Evolutionary conservation across 1,140 invertebrate genomes (phyloP), one percentile per base, ranked within the genome.

Genomic region (Caenorhabditis elegans): DNA sequence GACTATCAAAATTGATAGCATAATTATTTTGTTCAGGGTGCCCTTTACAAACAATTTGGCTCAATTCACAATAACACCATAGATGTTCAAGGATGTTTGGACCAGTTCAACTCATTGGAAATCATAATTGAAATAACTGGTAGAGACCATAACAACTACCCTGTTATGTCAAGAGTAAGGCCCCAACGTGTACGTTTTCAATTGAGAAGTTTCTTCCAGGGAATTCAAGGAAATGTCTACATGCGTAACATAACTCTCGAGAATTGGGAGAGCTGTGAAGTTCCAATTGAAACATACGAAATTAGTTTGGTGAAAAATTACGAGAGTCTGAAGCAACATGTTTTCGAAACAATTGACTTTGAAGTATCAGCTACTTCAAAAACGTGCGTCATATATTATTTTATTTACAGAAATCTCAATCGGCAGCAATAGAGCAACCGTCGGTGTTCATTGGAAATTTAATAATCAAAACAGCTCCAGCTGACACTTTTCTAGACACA

Each of bases 401-500:
- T n/a, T n/a, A n/a, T n/a, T n/a, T n/a, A n/a, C 43, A 43, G 55
- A 53, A 11, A 43, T 51, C 49, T 24, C 26, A 49, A 53, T 55
- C 78, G 0, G 36, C 26, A 6, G 28, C 43, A 10, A 55, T 28
- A 0, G 36, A 22, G 13, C 31, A 60, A 4, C 47, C 78, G 2
- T 55, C 53, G 13, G 47, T 80, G 31, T 80, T 75, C 31, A 75
- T 75, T 28, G 79, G 79, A 13, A 80, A 60, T 17, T 76, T 80
- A 5, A 19, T 28, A 11, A 43, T 60, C 15, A 28, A 26, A 3
- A 26, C 36, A 2, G 19, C 17, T 19, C 24, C 53, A 17, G 78
- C 22, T 36, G 82, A 83, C 39, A 83, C 82, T 0, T 82, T 53
- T 19, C 39, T 83, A 19, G 82, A 83, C 48, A 39, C 78, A 1